phyloP scores from a whole-genome alignment of 2,797 vertebrate species.

The Loris lydekkerianus region DNA sequence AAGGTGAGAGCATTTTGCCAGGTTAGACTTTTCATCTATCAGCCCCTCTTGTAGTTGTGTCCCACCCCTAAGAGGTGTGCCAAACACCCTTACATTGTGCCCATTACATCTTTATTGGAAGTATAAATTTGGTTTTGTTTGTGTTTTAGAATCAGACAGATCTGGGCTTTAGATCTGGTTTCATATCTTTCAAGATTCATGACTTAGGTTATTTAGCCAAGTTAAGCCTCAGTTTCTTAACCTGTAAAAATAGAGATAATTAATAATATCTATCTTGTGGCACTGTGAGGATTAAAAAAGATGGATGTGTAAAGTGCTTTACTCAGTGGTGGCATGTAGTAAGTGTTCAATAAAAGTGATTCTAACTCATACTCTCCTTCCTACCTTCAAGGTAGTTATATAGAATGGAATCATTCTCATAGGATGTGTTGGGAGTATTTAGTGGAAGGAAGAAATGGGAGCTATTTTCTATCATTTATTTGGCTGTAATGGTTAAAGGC shows the following conservation, averaged over 20 bases:
- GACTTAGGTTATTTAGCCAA: background rate
- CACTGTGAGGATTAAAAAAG: conserved; percentile 25
- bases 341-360: background rate
- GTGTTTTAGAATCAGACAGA: conserved; percentile 52
- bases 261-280: background rate
- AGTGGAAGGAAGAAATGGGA: background rate
- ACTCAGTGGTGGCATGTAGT: background rate
- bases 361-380: background rate
- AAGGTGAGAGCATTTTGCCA: background rate
- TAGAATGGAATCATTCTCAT: background rate
- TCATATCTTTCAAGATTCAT: conserved; percentile 57
- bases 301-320: background rate
- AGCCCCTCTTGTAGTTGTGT: too few species aligned
- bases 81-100: too few species aligned
- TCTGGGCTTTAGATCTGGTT: background rate
- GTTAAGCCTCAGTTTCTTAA: background rate
- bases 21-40: conserved; percentile 2
- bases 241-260: conserved; percentile 42
- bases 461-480: background rate
- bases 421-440: background rate
- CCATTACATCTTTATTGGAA: background rate
- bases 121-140: conserved; percentile 31
- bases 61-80: too few species aligned
- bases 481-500: background rate
- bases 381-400: background rate